A percentile compares a stretch with the other conserved stretches of the same genome.
Conservation (phyloP, 2,888 invertebrate genomes). For the Cenopis cana region DNA sequence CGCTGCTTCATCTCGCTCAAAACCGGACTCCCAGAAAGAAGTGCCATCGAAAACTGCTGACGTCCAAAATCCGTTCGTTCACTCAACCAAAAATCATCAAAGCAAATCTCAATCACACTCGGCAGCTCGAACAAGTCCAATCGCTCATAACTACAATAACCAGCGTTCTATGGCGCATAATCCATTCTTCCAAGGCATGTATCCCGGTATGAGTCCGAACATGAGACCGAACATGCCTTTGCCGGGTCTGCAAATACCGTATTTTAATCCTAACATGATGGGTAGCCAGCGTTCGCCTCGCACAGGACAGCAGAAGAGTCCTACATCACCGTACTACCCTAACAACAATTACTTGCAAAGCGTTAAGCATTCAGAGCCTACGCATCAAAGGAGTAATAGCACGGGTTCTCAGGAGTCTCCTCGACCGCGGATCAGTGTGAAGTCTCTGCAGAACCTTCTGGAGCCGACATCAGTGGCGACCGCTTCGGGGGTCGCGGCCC, state of each 20-base stretch:
- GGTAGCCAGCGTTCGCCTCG: constrained; percentile 70
- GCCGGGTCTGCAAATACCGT: constrained; percentile 74
- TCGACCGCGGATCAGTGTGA: constrained; percentile 86
- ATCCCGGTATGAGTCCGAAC: constrained; percentile 71
- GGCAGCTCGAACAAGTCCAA: constrained; percentile 81
- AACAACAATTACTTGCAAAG: constrained; percentile 78
- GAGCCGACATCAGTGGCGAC: constrained; percentile 78
- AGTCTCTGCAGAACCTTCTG: constrained; percentile 86
- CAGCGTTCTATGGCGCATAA: constrained; percentile 68
- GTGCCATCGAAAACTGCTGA: constrained; percentile 68
- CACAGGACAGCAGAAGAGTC: constrained; percentile 73
- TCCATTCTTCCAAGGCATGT: constrained; percentile 73
- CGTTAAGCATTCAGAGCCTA: constrained; percentile 66
- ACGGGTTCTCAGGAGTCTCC: constrained; percentile 73
- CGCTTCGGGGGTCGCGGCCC: constrained; percentile 64
- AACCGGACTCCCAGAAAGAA: constrained; percentile 70
- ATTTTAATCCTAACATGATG: constrained; percentile 73
- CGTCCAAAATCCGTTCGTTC: constrained; percentile 76
- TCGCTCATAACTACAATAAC: constrained; percentile 74
- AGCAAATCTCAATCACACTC: constrained; percentile 72
- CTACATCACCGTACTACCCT: constrained; percentile 74
- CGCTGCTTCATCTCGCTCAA: constrained; percentile 60
- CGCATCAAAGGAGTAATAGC: constrained; percentile 63
- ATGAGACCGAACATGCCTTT: constrained; percentile 70
- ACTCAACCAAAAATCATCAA: constrained; percentile 74